Evolutionary conservation across 1,140 invertebrate genomes (phyloP).

Genomic region (Drosophila repleta): DNA sequence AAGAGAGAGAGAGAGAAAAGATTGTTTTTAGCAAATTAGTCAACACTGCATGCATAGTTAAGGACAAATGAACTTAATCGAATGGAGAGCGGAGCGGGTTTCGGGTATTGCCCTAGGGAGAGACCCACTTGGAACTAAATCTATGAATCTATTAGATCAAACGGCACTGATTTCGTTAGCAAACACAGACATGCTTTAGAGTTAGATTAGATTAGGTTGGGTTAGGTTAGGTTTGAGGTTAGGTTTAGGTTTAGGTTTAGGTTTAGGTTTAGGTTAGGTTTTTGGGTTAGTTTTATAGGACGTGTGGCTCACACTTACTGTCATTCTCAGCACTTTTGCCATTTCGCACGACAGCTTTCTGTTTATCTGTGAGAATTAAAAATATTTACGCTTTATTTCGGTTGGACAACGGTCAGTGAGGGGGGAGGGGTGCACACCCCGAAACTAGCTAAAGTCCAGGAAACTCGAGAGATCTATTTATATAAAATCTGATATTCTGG

Average conservation of each 20-base stretch:
- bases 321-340: conserved; percentile 80
- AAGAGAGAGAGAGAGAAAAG: conserved; percentile 42
- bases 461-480: no score
- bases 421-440: no score
- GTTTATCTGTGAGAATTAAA: conserved; percentile 84
- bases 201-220: neutral
- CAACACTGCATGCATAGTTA: conserved; percentile 30
- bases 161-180: neutral
- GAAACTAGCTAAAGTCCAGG: neutral
- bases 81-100: neutral
- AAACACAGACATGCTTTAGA: conserved; percentile 1
- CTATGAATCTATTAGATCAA: no score
- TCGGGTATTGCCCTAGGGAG: neutral
- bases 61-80: conserved; percentile 5
- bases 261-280: conserved; percentile 2
- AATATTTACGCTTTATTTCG: conserved; percentile 73
- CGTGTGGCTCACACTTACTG: conserved; percentile 64
- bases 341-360: conserved; percentile 81
- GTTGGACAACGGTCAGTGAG: neutral
- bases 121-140: no score
- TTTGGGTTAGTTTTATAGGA: conserved; percentile 11
- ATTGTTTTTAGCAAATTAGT: conserved; percentile 52
- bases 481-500: no score
- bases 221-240: neutral
- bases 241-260: neutral